phyloP scores from a whole-genome alignment of 2,797 vertebrate species.

The Karalla daura region DNA sequence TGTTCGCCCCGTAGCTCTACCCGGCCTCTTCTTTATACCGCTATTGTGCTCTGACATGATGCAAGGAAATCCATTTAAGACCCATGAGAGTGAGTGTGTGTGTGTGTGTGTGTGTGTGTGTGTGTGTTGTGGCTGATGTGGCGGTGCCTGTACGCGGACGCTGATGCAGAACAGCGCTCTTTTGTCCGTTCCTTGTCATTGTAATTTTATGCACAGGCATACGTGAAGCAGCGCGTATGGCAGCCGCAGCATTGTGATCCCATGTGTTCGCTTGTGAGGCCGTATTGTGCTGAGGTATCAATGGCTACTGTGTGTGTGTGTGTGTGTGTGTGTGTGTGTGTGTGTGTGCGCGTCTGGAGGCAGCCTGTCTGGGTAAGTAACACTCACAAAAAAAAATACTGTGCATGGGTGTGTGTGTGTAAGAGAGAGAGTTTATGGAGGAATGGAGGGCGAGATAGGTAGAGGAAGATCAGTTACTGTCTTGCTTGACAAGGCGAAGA shows the following conservation, averaged over 20 bases:
- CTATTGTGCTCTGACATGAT: conserved; percentile 33
- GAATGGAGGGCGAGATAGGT: not conserved
- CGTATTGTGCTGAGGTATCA: conserved; percentile 73
- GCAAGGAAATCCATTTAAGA: conserved; percentile 58
- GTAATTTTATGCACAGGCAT: conserved; percentile 72
- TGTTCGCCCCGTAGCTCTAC: conserved; percentile 14
- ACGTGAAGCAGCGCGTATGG: conserved; percentile 64
- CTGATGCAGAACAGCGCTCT: conserved; percentile 48
- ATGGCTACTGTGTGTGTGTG: conserved; percentile 74
- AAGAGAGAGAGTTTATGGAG: conserved; percentile 11
- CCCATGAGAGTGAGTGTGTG: conserved; percentile 12
- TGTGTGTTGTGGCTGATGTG: no score
- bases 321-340: no score
- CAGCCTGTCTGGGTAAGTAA: conserved; percentile 30
- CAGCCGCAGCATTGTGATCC: conserved; percentile 61
- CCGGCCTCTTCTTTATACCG: conserved; percentile 11
- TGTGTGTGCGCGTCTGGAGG: no score
- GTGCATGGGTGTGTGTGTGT: conserved; percentile 21
- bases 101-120: conserved; percentile 15
- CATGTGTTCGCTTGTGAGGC: conserved; percentile 69
- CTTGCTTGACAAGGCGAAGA: not conserved
- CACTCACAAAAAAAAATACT: conserved; percentile 18
- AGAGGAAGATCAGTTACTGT: not conserved
- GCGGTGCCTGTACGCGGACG: conserved; percentile 26
- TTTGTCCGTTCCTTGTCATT: conserved; percentile 68